Base-by-base conservation (phyloP, 1,140 invertebrate genomes). In the Reticulitermes speratus region DNA sequence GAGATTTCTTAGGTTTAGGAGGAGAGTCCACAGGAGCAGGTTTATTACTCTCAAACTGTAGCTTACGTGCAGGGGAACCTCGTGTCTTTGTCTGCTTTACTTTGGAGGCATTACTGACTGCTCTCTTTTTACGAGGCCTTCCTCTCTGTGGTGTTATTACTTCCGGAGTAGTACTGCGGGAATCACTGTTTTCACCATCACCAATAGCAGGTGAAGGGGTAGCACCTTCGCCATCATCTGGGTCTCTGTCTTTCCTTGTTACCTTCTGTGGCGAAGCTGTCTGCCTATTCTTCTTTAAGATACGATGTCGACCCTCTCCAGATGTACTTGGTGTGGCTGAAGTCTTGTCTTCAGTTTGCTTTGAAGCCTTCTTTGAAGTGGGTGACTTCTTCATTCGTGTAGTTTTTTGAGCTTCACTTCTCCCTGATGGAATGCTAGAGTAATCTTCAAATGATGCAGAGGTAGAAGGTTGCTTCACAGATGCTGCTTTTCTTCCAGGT, bases 371-470 rank as follows among this genome's bases (percentile, higher is more conserved):
- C 65, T 75, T 75, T 75, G 65, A 75, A 75, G n/a, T 25, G 3
- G 65, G 65, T 75, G 65, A 75, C 14, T 75, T 75, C n/a, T 75
- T 75, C 16, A 25, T 30, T 75, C 65, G 25, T 2, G 65, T 75
- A 75, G 59, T 65, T 65, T 65, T 65, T 7, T 65, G 59, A n/a
- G 19, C 59, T 65, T 65, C 59, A 65, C 59, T 65, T 8, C 19
- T 65, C 59, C 59, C 59, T 75, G 65, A 75, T 30, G 65, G 65
- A 75, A 75, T 75, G n/a, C 83, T 52, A 52, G 44, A 32, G 83
- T 84, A 84, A 32, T 52, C 83, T 84, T 84, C 83, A 59, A 84
- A 84, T 23, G 83, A 23, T 19, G 83, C 83, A 48, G 83, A 84
- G 9, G 83, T 84, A 23, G 83, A 52, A 19, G 83, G 83, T 11